Base-by-base conservation (phyloP, 2,797 vertebrate species). In the Steatocranus sp. region DNA sequence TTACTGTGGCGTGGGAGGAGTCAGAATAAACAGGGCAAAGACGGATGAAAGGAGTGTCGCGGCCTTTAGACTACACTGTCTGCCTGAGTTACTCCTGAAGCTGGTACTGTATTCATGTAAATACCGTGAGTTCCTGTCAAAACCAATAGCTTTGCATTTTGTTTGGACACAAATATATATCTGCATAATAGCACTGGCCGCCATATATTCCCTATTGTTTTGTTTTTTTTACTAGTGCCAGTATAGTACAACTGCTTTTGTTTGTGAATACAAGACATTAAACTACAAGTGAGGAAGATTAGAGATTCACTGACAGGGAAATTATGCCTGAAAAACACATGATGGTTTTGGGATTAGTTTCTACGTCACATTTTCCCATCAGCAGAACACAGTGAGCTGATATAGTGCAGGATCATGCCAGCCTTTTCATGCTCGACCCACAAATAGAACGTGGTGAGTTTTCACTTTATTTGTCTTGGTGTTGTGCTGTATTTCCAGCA, bases 71-170 rank as follows among this genome's bases (percentile, higher is more conserved):
- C 76, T 38, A 34, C 83, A 82, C 63, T 58, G 94, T 91, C 95
- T 89, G 93, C 93, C 95, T 86, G 92, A 95, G 94, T 96, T 95
- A 94, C 95, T 95, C 83, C 86, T 85, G 90, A 95, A 93, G 94
- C 93, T 96, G 95, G 96, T 96, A 91, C 96, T 95, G 95, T 95
- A 14, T 84, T 90, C 90, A 90, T 92, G 94, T 75, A 95, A 96
- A 96, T 95, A 96, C 93, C 93, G 95, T 95, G 94, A 95, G 96
- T 43, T 95, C 90, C 94, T 94, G 93, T 94, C 95, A 94, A 96
- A 97, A 97, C 94, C 93, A 93, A 81, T 85, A 80, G 88, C 78
- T 88, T 43, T 80, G 38, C 78, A 48, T 75, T 43, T 80, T 43
- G 49, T 38, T 61, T 11, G 90, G 49, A 23, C 82, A 27, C 77